Conservation (phyloP, 2,888 invertebrate species). For the Acanthococcus lagerstroemiae region DNA sequence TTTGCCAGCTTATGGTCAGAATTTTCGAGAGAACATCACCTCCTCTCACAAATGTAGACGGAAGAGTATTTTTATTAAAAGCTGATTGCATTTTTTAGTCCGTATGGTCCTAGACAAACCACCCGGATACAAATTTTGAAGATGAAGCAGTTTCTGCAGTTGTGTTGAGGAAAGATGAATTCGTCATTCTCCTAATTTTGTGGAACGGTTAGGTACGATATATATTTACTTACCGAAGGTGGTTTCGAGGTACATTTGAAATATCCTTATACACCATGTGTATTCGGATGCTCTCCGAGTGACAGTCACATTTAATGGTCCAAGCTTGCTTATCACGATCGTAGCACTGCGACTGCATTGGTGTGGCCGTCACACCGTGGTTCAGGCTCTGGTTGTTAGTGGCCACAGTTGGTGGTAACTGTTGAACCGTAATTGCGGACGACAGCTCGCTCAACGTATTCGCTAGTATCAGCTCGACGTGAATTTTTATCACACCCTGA, state of each 20-base stretch:
- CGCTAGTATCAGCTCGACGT: slow-evolving; percentile 63
- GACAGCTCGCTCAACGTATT: slow-evolving; percentile 55
- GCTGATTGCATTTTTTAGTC: no score
- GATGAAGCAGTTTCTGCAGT: no score
- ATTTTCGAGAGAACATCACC: no score
- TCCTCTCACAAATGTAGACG: no score
- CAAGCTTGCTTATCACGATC: slow-evolving; percentile 73
- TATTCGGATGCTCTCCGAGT: slow-evolving; percentile 62
- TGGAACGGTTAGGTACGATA: no score
- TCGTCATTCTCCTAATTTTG: no score
- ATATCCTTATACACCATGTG: slow-evolving; percentile 66
- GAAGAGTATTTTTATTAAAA: no score
- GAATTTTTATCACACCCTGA: slow-evolving; percentile 51
- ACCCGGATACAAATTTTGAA: no score
- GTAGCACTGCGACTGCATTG: slow-evolving; percentile 55
- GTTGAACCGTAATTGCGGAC: slow-evolving; percentile 38
- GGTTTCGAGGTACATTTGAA: slow-evolving; percentile 67
- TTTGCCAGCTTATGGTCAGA: no score
- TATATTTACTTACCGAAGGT: slow-evolving; percentile 48
- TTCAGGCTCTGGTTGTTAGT: slow-evolving; percentile 19
- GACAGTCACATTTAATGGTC: slow-evolving; percentile 65
- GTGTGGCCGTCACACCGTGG: slow-evolving; percentile 44
- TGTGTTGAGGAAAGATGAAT: no score
- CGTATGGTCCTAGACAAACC: no score
- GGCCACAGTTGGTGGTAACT: slow-evolving; percentile 7